These are phyloP conservation scores for Athalia circularis DNA, from an alignment of 2,888 invertebrate species.

Conservation along the genomic window DNA sequence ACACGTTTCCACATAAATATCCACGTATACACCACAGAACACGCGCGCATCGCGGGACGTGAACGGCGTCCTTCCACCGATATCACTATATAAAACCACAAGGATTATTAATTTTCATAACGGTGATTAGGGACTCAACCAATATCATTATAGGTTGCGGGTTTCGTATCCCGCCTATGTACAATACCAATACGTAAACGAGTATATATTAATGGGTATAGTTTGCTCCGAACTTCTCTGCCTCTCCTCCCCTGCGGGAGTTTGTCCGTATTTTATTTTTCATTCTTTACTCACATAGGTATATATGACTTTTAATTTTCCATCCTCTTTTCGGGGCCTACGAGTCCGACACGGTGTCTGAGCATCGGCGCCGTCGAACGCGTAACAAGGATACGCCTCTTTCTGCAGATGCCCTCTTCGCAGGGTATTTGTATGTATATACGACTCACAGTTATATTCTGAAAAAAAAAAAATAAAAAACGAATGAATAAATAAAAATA, in stretches of 20 bases:
- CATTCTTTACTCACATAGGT: conserved; percentile 41
- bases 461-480: not conserved
- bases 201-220: conserved; percentile 41
- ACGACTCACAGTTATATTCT: too few species aligned
- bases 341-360: conserved; percentile 21
- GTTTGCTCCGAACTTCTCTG: conserved; percentile 39
- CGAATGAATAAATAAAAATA: not conserved
- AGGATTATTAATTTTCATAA: conserved; percentile 70
- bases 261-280: conserved; percentile 43
- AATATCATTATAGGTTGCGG: conserved; percentile 65
- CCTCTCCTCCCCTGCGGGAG: conserved; percentile 36
- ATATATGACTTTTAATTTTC: conserved; percentile 51
- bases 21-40: not conserved
- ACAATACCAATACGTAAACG: conserved; percentile 48
- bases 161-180: conserved; percentile 58
- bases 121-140: conserved; percentile 64
- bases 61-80: conserved; percentile 20
- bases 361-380: conserved; percentile 29
- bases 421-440: too few species aligned
- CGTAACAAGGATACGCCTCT: conserved; percentile 11
- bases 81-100: conserved; percentile 61
- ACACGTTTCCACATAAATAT: too few species aligned
- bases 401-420: not conserved
- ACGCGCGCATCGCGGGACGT: not conserved
- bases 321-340: conserved; percentile 24